Evolutionary conservation across 2,888 invertebrate genomes (phyloP), one percentile per base, ranked within the genome.

Genomic region (Carpatolechia fugitivella): DNA sequence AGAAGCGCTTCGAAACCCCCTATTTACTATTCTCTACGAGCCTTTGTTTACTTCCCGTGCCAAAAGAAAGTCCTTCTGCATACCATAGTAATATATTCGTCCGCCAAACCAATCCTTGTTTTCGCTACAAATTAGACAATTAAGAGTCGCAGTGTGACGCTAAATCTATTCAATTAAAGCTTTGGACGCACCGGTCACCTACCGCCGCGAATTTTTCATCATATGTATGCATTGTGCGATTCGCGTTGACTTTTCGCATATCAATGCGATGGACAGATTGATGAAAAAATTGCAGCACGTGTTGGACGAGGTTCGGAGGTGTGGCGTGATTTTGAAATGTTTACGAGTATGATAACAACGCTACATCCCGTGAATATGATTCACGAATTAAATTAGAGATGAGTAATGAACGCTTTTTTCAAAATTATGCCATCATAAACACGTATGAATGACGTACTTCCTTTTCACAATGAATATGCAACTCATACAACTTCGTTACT

Each of bases 111-210:
- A 67, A 78, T 74, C 79, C 79, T 79, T 82, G 87, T 85, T 88
- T 89, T 89, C 87, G 88, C 83, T 81, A 80, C 80, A 90, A 90
- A 89, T 89, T 85, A 90, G 87, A 86, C 90, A 81, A 89, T 90
- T 90, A 90, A 70, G 84, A 90, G 86, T 85, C 90, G 72, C 60
- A 52, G 58, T 78, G 80, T 80, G 84, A 69, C 69, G 78, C 78
- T 74, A 78, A 74, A 86, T 86, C 89, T 89, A 90, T 90, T 83
- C 72, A 86, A 89, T 90, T 90, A 89, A 87, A 87, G 78, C 89
- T 67, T 80, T 70, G 71, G 83, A 82, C 82, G 85, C 82, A 66
- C 69, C 70, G 78, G 81, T 76, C 82, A 89, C 90, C 90, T 88
- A 85, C 90, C 88, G 88, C 89, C 74, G 66, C 70, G 90, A 86